phyloP scores from a whole-genome alignment of 2,888 invertebrate species.

The Eupithecia inturbata region DNA sequence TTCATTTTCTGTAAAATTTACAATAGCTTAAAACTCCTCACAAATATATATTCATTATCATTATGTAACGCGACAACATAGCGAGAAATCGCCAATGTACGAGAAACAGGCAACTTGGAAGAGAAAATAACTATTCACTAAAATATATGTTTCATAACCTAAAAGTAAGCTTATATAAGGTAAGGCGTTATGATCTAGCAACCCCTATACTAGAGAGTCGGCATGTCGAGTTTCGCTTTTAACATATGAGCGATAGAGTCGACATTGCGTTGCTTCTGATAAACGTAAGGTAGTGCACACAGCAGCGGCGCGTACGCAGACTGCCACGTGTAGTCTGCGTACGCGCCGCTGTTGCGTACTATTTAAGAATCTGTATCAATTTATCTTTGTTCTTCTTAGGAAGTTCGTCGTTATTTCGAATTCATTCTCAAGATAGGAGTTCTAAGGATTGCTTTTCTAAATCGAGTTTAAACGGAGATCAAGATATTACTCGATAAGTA shows the following conservation, averaged over 20 bases:
- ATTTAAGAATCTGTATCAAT: background rate
- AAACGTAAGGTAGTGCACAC: conserved; percentile 42
- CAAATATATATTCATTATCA: conserved; percentile 76
- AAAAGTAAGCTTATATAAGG: conserved; percentile 73
- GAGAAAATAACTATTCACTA: conserved; percentile 68
- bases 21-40: conserved; percentile 84
- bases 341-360: too few relatives aligned
- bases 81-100: conserved; percentile 60
- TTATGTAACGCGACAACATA: conserved; percentile 73
- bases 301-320: conserved; percentile 25
- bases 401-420: background rate
- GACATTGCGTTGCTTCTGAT: conserved; percentile 56
- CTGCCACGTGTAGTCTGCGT: background rate
- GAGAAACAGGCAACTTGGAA: conserved; percentile 77
- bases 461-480: background rate
- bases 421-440: background rate
- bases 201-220: conserved; percentile 76
- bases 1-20: conserved; percentile 84
- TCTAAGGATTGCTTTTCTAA: background rate
- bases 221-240: conserved; percentile 67
- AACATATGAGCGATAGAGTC: conserved; percentile 76
- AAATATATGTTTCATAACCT: conserved; percentile 63
- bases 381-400: background rate
- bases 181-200: conserved; percentile 72
- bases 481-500: background rate